Evolutionary conservation across 2,113 vertebrate species (phyloP), one percentile per base, ranked within the genome.

Genomic region (Psilopogon haemacephalus): DNA sequence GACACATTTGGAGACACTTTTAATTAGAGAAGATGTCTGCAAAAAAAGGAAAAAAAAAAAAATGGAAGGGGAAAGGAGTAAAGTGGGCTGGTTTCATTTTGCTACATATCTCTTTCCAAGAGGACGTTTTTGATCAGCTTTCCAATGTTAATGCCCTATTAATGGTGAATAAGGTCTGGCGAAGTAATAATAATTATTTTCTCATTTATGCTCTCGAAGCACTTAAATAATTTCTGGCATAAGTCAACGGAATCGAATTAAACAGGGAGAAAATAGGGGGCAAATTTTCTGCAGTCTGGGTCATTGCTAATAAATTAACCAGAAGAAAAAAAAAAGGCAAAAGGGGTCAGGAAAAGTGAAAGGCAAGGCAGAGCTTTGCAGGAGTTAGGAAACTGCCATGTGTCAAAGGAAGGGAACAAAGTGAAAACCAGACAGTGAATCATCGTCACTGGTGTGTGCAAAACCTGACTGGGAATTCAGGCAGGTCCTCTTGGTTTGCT

Each of bases 341-440:
- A 42, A 80, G 8, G 8, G 19, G 21, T 70, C 80, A 81, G 76
- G 55, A 67, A 23, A 59, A 87, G 76, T 71, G 56, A 89, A 76
- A 83, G 81, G 74, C 48, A 32, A 64, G 54, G 50, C 83, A 88
- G 85, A 83, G n/a, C 58, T 89, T 37, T n/a, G 28, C 50, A 83
- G 27, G 71, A 33, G 30, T 73, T 79, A 56, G 76, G 93, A 84
- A 83, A 90, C 54, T 65, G 60, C 35, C 6, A 0, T 82, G 86
- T 87, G 77, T 90, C 5, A 12, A 78, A 86, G n/a, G 88, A 95
- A 63, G 19, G 80, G 86, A 96, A 92, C 89, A 95, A 93, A 96
- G 82, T 83, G 82, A 94, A 96, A 96, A 92, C 95, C 96, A 97
- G 96, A 97, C 95, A 93, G 92, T 97, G 97, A 97, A 97, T 97